Base-by-base conservation (phyloP, 2,888 invertebrate species). In the Emmelina monodactyla region DNA sequence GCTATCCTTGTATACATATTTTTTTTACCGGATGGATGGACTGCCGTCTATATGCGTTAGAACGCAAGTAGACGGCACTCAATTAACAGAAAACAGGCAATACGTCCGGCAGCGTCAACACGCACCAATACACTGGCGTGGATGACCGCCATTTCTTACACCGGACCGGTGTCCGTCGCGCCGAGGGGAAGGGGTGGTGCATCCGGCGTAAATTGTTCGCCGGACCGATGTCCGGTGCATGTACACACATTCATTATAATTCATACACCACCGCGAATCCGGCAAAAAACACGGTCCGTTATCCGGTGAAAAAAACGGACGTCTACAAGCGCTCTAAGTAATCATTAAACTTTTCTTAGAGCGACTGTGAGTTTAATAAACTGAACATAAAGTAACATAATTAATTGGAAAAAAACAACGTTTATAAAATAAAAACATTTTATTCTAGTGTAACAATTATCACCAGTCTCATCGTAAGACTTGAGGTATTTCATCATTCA, bases 1-100 rank as follows among this genome's bases (percentile, higher is more conserved):
- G 62, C 57, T 55, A 47, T 54, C 55, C 51, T 55, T 56, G 58
- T 64, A 54, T n/a, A n/a, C n/a, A n/a, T n/a, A n/a, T n/a, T n/a
- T n/a, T n/a, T n/a, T n/a, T n/a, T n/a, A n/a, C n/a, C n/a, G n/a
- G n/a, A n/a, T n/a, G n/a, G n/a, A n/a, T n/a, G n/a, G n/a, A n/a
- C n/a, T n/a, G n/a, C n/a, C n/a, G n/a, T n/a, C n/a, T n/a, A n/a
- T n/a, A n/a, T n/a, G n/a, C n/a, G n/a, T n/a, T n/a, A n/a, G n/a
- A 46, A 45, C 42, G 41, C 41, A 45, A 35, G 44, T 41, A 44
- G 42, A 40, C 44, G 38, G 46, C 42, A 44, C 44, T 29, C 36
- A 45, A 41, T 46, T 44, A 16, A 42, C 40, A 39, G 36, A 45
- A 44, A 47, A 44, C 41, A 7, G 43, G 39, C 41, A 35, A 43